Evolutionary conservation across 2,888 invertebrate genomes (phyloP).

Genomic region (Pammene aurita): DNA sequence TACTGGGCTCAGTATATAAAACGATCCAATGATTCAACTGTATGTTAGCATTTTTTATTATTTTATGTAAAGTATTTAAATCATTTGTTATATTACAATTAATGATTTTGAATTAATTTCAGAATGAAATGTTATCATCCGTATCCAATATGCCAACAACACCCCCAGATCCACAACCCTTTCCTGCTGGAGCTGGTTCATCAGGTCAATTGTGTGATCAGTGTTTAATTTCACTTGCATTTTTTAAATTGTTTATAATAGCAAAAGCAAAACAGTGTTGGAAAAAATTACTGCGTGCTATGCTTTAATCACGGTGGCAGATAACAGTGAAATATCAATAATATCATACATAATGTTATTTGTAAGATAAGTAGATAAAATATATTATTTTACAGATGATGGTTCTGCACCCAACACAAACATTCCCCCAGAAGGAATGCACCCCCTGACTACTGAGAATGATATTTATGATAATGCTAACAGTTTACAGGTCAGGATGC

Average conservation of each 20-base stretch:
- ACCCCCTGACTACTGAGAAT: conserved; percentile 89
- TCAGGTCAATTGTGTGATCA: conserved; percentile 14
- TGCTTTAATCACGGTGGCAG: too few species aligned
- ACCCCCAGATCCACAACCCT: conserved; percentile 61
- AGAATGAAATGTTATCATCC: conserved; percentile 64
- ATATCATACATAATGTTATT: too few species aligned
- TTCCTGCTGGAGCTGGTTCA: conserved; percentile 9
- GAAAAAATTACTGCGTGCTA: too few species aligned
- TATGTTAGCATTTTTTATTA: conserved; percentile 50
- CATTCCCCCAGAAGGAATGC: conserved; percentile 71
- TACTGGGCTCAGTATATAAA: conserved; percentile 93
- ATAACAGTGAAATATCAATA: too few species aligned
- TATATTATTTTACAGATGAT: conserved; percentile 52
- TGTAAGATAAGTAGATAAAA: background rate
- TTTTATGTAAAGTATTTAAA: background rate
- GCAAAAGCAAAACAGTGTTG: too few species aligned
- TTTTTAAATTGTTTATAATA: background rate
- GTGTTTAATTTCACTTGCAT: background rate
- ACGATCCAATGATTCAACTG: conserved; percentile 80
- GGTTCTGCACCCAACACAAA: conserved; percentile 50
- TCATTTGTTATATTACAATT: background rate
- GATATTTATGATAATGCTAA: conserved; percentile 82
- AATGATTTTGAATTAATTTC: conserved; percentile 45
- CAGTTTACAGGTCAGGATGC: conserved; percentile 71
- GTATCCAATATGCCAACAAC: conserved; percentile 55